Percentiles rank a stretch among this genome's conserved stretches.
Evolutionary conservation across 2,797 vertebrate species (phyloP).

Genomic region (Trachops cirrhosus): DNA sequence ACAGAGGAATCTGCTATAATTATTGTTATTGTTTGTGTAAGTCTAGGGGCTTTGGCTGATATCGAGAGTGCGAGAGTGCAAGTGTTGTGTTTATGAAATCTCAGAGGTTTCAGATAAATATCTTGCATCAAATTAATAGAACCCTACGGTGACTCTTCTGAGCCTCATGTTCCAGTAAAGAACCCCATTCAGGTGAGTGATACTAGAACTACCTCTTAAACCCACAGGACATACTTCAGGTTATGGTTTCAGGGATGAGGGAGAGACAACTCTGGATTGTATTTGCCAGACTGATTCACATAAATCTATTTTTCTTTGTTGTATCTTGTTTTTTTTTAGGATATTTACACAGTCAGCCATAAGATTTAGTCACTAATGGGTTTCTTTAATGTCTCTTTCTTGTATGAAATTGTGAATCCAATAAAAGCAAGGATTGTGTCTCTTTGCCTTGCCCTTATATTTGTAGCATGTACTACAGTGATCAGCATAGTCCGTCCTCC

Average conservation of each 20-base stretch:
- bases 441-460: background rate
- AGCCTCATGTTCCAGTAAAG: background rate
- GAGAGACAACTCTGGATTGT: background rate
- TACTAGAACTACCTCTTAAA: background rate
- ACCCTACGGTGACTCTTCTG: background rate
- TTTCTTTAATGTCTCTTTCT: background rate
- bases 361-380: background rate
- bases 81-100: background rate
- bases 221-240: background rate
- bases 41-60: background rate
- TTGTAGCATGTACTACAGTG: background rate
- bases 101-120: background rate
- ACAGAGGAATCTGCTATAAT: background rate
- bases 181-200: background rate
- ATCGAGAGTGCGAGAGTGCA: background rate
- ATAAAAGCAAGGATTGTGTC: background rate
- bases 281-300: background rate
- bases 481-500: background rate
- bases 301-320: background rate
- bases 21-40: background rate
- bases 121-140: background rate
- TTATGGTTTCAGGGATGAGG: background rate
- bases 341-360: background rate
- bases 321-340: background rate
- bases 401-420: background rate